Percentiles rank a stretch among this genome's conserved stretches.
These are phyloP conservation scores for Coenonympha arcania DNA, from an alignment of 2,888 invertebrate genomes.

Conservation along the genomic window DNA sequence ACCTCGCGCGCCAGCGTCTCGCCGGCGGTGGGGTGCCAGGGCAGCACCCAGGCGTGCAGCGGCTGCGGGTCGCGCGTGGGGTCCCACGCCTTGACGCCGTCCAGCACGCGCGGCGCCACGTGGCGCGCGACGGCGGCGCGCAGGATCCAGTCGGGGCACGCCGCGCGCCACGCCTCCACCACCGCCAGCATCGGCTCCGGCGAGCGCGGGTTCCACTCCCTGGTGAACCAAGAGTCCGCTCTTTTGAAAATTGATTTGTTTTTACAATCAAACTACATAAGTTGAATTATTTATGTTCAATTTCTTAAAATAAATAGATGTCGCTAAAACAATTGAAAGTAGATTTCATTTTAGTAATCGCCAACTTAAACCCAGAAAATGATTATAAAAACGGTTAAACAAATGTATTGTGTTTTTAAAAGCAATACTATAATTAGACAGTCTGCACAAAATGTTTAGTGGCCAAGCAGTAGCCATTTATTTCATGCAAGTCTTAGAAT, in stretches of 20 bases:
- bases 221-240: slow-evolving; percentile 36
- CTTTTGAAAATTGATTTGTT: background rate
- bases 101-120: slow-evolving; percentile 81
- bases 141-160: slow-evolving; percentile 88
- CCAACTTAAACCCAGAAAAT: too few relatives aligned
- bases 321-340: too few relatives aligned
- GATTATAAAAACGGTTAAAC: too few relatives aligned
- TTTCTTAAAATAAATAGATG: too few relatives aligned
- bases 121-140: slow-evolving; percentile 87
- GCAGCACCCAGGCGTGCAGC: slow-evolving; percentile 97
- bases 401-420: too few relatives aligned
- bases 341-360: too few relatives aligned
- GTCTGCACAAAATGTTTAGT: too few relatives aligned
- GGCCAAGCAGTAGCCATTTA: too few relatives aligned
- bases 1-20: slow-evolving; percentile 74
- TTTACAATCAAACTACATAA: too few relatives aligned
- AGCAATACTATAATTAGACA: too few relatives aligned
- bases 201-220: slow-evolving; percentile 87
- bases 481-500: too few relatives aligned
- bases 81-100: slow-evolving; percentile 93
- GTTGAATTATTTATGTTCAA: too few relatives aligned
- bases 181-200: slow-evolving; percentile 85
- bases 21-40: slow-evolving; percentile 91
- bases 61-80: slow-evolving; percentile 95
- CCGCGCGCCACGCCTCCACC: slow-evolving; percentile 84